A percentile compares a stretch with the other conserved stretches of the same genome.
phyloP scores from a whole-genome alignment of 1,140 invertebrate species.

The Brachionus plicatilis region DNA sequence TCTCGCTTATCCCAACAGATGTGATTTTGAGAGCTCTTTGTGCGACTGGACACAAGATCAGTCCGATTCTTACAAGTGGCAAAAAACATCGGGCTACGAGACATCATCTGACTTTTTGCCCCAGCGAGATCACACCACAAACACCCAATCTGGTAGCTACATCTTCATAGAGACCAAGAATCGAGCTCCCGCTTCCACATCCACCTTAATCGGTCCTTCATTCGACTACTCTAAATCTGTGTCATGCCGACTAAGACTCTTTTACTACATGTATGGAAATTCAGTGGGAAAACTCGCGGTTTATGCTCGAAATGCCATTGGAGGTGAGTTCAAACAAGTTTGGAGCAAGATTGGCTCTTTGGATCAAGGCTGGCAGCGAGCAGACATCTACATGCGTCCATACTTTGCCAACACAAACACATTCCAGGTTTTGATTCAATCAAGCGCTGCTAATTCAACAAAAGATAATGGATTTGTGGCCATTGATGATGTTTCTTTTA shows the following conservation, averaged over 20 bases:
- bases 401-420: neutral
- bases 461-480: conserved; percentile 49
- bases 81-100: neutral
- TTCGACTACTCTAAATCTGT: conserved; percentile 41
- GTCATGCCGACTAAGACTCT: conserved; percentile 46
- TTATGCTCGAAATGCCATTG: conserved; percentile 45
- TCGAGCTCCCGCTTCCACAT: neutral
- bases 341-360: conserved; percentile 41
- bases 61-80: neutral
- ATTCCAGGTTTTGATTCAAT: conserved; percentile 18
- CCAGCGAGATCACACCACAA: conserved; percentile 35
- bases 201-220: conserved; percentile 36
- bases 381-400: neutral
- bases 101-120: neutral
- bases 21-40: conserved; percentile 48
- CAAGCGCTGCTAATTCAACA: conserved; percentile 44
- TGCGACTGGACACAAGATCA: conserved; percentile 47
- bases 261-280: conserved; percentile 52
- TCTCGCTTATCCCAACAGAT: conserved; percentile 38
- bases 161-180: conserved; percentile 44
- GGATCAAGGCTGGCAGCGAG: conserved; percentile 4
- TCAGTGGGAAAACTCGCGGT: conserved; percentile 46
- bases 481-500: conserved; percentile 53
- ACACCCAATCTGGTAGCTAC: conserved; percentile 24
- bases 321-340: conserved; percentile 44